A percentile compares a stretch with the other conserved stretches of the same genome.
phyloP scores from a whole-genome alignment of 1,140 invertebrate genomes.

The Drosophila tropicalis region DNA sequence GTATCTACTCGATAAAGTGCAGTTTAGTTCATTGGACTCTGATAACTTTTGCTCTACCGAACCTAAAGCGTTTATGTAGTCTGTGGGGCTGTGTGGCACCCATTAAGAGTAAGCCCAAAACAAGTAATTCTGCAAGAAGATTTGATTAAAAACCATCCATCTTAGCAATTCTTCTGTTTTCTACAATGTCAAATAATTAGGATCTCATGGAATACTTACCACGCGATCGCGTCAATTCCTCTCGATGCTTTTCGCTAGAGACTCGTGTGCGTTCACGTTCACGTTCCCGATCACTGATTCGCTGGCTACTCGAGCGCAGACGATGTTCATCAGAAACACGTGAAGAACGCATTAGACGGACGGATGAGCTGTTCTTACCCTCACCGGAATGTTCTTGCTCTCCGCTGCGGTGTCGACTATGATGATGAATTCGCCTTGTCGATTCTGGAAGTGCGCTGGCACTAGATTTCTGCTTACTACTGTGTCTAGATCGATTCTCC shows the following conservation, averaged over 20 bases:
- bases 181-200: neutral
- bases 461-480: conserved; percentile 38
- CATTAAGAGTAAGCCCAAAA: conserved; percentile 79
- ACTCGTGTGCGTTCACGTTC: conserved; percentile 53
- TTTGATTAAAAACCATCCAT: conserved; percentile 6
- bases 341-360: conserved; percentile 61
- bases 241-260: conserved; percentile 57
- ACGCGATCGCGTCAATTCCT: conserved; percentile 65
- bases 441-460: conserved; percentile 15
- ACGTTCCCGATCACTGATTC: conserved; percentile 42
- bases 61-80: conserved; percentile 74
- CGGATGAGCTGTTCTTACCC: conserved; percentile 37
- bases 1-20: conserved; percentile 22
- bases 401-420: conserved; percentile 32
- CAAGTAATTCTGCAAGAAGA: conserved; percentile 71
- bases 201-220: conserved; percentile 44
- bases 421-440: conserved; percentile 46
- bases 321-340: conserved; percentile 58
- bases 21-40: conserved; percentile 40
- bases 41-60: conserved; percentile 38
- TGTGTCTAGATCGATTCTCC: conserved; percentile 34
- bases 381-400: conserved; percentile 48
- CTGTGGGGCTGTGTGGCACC: conserved; percentile 75
- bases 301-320: conserved; percentile 48
- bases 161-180: neutral